phyloP scores from a whole-genome alignment of 2,797 vertebrate genomes.

The Gadopsis bispinosus region DNA sequence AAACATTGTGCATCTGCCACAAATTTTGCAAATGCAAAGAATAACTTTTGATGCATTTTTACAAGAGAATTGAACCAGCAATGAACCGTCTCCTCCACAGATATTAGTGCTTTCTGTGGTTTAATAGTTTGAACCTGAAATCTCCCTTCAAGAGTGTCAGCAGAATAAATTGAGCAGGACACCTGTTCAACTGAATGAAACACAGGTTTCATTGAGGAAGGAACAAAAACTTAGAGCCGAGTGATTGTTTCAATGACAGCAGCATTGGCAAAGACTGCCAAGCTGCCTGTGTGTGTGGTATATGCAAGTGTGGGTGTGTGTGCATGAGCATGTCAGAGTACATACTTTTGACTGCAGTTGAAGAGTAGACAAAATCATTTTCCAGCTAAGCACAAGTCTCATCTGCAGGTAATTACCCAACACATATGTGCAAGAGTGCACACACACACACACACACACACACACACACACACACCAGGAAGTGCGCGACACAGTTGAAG shows the following conservation, averaged over 20 bases:
- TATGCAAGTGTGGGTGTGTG: neutral
- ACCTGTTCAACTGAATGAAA: neutral
- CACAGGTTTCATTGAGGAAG: neutral
- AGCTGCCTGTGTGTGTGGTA: neutral
- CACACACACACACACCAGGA: constrained; percentile 37
- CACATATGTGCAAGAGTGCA: constrained; percentile 10
- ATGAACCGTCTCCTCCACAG: neutral
- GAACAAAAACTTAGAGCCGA: neutral
- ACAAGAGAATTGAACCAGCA: neutral
- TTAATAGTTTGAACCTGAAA: neutral
- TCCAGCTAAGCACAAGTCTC: constrained; percentile 41
- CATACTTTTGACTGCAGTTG: constrained; percentile 32
- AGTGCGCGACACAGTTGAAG: constrained; percentile 53
- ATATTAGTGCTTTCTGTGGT: neutral
- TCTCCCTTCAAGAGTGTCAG: neutral
- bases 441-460: constrained; percentile 5
- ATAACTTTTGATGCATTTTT: neutral
- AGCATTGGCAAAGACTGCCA: constrained; percentile 4
- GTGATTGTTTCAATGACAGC: constrained; percentile 4
- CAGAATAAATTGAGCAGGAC: neutral
- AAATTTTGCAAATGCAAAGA: neutral
- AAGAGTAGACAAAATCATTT: constrained; percentile 36
- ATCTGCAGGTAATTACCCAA: constrained; percentile 60
- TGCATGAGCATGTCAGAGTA: constrained; percentile 10
- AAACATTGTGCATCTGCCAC: constrained; percentile 3